Conservation (phyloP, 2,888 invertebrate genomes). For the Agonum fuliginosum region DNA sequence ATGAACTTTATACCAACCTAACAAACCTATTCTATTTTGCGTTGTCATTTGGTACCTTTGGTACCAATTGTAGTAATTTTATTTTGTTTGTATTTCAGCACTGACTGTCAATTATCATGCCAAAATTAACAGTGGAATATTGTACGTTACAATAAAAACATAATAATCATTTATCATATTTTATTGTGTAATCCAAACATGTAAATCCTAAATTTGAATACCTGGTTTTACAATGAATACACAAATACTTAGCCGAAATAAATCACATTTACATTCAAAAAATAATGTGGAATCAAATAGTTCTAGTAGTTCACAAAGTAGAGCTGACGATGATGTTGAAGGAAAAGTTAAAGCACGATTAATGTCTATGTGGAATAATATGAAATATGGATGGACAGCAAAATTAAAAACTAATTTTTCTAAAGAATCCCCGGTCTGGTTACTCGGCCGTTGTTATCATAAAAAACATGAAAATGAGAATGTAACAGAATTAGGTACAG, state of each 20-base stretch:
- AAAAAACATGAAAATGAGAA: conserved; percentile 75
- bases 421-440: conserved; percentile 91
- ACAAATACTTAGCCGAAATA: conserved; percentile 66
- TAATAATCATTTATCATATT: conserved; percentile 1
- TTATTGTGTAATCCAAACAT: conserved; percentile 1
- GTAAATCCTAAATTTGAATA: conserved; percentile 15
- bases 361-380: conserved; percentile 93
- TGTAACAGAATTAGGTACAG: conserved; percentile 78
- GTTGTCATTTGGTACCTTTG: conserved; percentile 25
- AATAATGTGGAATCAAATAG: conserved; percentile 65
- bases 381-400: conserved; percentile 90
- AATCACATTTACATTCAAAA: conserved; percentile 64
- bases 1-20: conserved; percentile 2
- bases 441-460: conserved; percentile 89
- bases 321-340: conserved; percentile 75
- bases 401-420: conserved; percentile 86
- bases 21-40: conserved; percentile 14
- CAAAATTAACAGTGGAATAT: conserved; percentile 4
- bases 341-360: conserved; percentile 88
- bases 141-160: neutral
- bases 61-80: conserved; percentile 21
- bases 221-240: conserved; percentile 66
- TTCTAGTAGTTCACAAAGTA: conserved; percentile 66
- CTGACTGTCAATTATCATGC: conserved; percentile 9
- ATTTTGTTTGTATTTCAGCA: neutral